phyloP scores from a whole-genome alignment of 2,888 invertebrate genomes.

The Lepas anatifera region DNA sequence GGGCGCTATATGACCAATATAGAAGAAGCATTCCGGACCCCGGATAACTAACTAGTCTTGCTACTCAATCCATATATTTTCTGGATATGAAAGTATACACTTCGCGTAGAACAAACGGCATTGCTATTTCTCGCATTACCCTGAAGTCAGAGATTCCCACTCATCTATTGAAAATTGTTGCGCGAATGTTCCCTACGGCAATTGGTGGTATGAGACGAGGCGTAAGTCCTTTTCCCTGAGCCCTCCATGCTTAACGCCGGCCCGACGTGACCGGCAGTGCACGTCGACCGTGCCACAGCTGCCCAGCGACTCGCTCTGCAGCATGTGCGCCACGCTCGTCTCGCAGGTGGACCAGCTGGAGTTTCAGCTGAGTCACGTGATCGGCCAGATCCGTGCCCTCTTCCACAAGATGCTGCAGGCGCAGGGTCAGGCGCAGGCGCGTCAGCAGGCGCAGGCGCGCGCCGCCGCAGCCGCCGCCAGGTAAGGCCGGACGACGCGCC shows the following conservation, averaged over 20 bases:
- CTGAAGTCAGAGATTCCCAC: too few species aligned
- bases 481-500: background rate
- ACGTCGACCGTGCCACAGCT: background rate
- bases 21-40: too few species aligned
- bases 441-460: background rate
- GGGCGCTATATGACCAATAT: too few species aligned
- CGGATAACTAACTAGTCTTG: too few species aligned
- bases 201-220: background rate
- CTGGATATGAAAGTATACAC: too few species aligned
- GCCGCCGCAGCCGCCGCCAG: background rate
- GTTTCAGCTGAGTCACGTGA: slow-evolving; percentile 6
- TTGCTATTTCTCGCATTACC: too few species aligned
- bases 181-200: background rate
- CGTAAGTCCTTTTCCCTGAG: background rate
- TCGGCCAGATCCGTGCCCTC: background rate
- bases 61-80: too few species aligned
- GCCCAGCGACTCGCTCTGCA: background rate
- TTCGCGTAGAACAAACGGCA: too few species aligned
- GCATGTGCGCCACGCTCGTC: background rate
- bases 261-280: background rate
- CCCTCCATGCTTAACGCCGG: background rate
- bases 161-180: background rate
- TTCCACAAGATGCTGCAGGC: slow-evolving; percentile 3
- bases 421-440: background rate
- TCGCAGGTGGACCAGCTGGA: slow-evolving; percentile 11